Evolutionary conservation across 2,797 vertebrate genomes (phyloP).

Genomic region (Pseudomugil gertrudae): DNA sequence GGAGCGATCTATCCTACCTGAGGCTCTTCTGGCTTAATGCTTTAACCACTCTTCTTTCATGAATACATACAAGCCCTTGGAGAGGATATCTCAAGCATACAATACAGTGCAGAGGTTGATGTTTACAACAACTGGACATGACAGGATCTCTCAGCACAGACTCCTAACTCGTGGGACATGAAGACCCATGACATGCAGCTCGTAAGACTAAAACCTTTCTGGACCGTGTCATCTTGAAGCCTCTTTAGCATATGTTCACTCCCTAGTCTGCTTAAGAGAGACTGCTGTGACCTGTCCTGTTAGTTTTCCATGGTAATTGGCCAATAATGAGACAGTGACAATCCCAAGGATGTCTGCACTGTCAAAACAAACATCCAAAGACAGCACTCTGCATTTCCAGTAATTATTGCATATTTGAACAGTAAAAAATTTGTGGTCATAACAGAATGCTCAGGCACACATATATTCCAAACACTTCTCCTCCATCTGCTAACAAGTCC

Average conservation of each 20-base stretch:
- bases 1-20: constrained; percentile 51
- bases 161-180: constrained; percentile 57
- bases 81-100: constrained; percentile 55
- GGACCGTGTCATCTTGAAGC: constrained; percentile 65
- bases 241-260: constrained; percentile 72
- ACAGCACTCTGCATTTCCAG: constrained; percentile 62
- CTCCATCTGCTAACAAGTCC: constrained; percentile 77
- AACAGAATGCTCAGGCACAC: constrained; percentile 27
- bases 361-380: constrained; percentile 69
- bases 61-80: constrained; percentile 56
- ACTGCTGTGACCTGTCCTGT: constrained; percentile 66
- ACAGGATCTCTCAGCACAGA: constrained; percentile 56
- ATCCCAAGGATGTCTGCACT: constrained; percentile 60
- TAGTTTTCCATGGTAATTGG: constrained; percentile 76
- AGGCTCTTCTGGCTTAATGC: constrained; percentile 58
- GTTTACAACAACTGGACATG: constrained; percentile 69
- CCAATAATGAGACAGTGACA: constrained; percentile 72
- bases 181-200: constrained; percentile 60
- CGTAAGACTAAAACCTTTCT: constrained; percentile 55
- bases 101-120: constrained; percentile 61
- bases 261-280: constrained; percentile 63
- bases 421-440: constrained; percentile 60
- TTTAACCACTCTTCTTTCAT: constrained; percentile 59
- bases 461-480: constrained; percentile 29
- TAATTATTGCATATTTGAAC: constrained; percentile 76